Evolutionary conservation across 2,797 vertebrate species (phyloP).

Genomic region (Botia almorhae): DNA sequence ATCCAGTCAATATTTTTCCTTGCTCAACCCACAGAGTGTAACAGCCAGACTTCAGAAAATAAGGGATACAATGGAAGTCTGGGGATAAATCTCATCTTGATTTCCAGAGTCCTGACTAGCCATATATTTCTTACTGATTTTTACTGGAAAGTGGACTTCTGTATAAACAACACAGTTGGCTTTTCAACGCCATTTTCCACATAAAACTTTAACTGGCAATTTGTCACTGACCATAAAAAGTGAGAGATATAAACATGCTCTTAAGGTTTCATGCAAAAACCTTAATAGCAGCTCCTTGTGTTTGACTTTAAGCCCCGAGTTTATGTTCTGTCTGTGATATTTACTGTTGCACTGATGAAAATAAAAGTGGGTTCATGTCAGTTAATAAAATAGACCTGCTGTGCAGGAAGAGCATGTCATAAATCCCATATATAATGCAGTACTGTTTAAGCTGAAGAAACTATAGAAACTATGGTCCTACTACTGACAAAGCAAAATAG

Average conservation of each 20-base stretch:
- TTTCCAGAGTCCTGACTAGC: not conserved
- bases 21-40: not conserved
- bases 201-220: conserved; percentile 38
- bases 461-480: not conserved
- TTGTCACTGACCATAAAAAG: conserved; percentile 23
- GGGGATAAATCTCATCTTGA: not conserved
- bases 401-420: not conserved
- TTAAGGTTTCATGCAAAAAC: conserved; percentile 21
- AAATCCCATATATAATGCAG: not conserved
- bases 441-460: not conserved
- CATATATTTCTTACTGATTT: not conserved
- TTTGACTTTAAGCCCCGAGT: not conserved
- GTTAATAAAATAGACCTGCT: not conserved
- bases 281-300: not conserved
- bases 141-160: conserved; percentile 14
- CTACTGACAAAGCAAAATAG: not conserved
- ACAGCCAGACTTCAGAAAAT: not conserved
- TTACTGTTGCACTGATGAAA: conserved; percentile 1
- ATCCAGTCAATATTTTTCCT: not conserved
- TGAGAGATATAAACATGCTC: conserved; percentile 6
- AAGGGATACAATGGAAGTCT: not conserved
- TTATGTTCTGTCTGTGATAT: not conserved
- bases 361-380: conserved; percentile 8
- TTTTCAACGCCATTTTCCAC: conserved; percentile 36
- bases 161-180: conserved; percentile 10